Base-by-base conservation (phyloP, 1,140 invertebrate genomes). In the Drosophila gunungcola region DNA sequence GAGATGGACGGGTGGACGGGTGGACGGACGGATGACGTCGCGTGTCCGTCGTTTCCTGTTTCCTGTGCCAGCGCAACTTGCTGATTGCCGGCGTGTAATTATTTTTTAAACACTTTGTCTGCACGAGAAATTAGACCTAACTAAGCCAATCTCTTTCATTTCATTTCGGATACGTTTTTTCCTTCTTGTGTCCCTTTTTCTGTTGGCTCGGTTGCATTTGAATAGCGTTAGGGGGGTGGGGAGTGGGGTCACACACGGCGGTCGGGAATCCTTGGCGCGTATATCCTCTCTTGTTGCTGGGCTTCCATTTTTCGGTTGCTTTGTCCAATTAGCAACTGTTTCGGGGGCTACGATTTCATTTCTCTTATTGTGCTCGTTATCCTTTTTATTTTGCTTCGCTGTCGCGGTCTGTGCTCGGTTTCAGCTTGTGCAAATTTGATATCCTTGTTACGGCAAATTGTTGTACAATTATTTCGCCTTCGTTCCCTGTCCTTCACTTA, bases 291-390 rank as follows among this genome's bases (percentile, higher is more conserved):
- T 70, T 74, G 57, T 62, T 78, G 64, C 63, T 78, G 58, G 83
- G 54, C 61, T 82, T 86, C 55, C 79, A 72, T 89, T 81, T 78
- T 78, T 89, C 53, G 84, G 77, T 69, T 80, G 84, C 84, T 89
- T 90, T 89, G 84, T 89, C 84, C 84, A 89, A 89, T 89, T 89
- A 89, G 84, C 88, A 89, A 89, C 84, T 72, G 85, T 89, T 90
- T 88, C 51, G 61, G 73, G 84, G 85, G 80, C 68, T 89, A 89
- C 85, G 84, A 80, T 89, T 89, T 89, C 84, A 90, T 84, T 89
- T 89, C 84, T 89, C 90, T 89, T 89, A 89, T 89, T 89, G 85
- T 89, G 80, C 85, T 89, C 84, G 84, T 89, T 89, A 89, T 89
- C 84, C 84, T 84, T 89, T 89, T 89, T 89, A 80, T 89, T 83